phyloP scores from a whole-genome alignment of 2,113 vertebrate species.

The Coryphaenoides rupestris region DNA sequence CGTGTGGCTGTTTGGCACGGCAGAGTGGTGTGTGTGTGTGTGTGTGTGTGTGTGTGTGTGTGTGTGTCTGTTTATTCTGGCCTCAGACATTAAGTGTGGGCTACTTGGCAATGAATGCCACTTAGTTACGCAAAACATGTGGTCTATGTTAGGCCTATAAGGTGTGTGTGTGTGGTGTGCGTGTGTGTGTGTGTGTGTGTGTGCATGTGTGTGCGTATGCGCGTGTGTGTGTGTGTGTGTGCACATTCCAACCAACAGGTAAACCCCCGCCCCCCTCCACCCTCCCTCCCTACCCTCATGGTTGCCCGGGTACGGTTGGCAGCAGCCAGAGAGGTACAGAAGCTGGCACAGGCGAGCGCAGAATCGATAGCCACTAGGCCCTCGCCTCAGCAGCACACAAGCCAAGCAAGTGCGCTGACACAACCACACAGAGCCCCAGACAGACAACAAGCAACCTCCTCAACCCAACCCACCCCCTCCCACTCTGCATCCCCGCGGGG shows the following conservation, averaged over 20 bases:
- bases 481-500: no score
- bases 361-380: slow-evolving; percentile 15
- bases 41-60: slow-evolving; percentile 22
- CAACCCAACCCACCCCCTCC: no score
- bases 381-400: slow-evolving; percentile 6
- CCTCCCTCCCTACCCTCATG: no score
- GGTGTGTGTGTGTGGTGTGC: slow-evolving; percentile 5
- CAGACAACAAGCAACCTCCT: neutral
- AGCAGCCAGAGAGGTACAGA: neutral
- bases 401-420: slow-evolving; percentile 15
- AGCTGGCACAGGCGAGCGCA: neutral
- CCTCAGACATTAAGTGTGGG: neutral
- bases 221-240: neutral
- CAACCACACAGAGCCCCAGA: neutral
- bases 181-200: slow-evolving; percentile 9
- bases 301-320: neutral
- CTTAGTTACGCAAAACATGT: neutral
- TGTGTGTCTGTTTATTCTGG: slow-evolving; percentile 17
- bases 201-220: neutral
- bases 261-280: neutral
- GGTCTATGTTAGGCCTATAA: neutral
- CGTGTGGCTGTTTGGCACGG: no score
- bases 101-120: neutral
- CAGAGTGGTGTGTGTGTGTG: neutral
- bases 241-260: neutral